Base-by-base conservation (phyloP, 2,113 vertebrate species). In the Larimichthys crocea region DNA sequence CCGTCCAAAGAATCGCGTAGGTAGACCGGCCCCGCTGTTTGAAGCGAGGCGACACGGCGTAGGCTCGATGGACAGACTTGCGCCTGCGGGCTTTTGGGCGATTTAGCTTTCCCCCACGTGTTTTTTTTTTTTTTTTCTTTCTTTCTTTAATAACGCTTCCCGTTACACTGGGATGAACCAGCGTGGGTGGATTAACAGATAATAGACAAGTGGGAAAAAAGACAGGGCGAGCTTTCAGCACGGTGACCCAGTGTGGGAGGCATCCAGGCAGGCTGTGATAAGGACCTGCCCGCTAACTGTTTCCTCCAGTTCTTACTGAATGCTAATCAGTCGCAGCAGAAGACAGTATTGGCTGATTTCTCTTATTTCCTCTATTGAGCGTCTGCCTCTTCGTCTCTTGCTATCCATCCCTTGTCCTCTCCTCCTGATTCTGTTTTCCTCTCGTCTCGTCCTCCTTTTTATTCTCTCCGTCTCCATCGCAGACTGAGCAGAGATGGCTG, bases 211-310 rank as follows among this genome's bases (percentile, higher is more conserved):
- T 72, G 73, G 83, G 64, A 83, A 65, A 64, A 22, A 70, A 90
- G 79, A 84, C 80, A 82, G 31, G 5, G 82, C 17, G 74, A 87
- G 88, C 84, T 84, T 88, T 89, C 76, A 89, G 83, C 73, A 4
- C 16, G 53, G 70, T 90, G 92, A 93, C 90, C 91, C 90, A 76
- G 86, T 89, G 91, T 94, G 89, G 92, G 93, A 91, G 92, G 89
- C 80, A 66, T 70, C 80, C 82, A 82, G 82, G 86, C 89, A 71
- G 80, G 10, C 88, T 89, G 73, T 88, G 88, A 89, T 91, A 82
- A 90, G 84, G 78, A 79, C 84, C 84, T 61, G 84, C 80, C 90
- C 71, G 79, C 83, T 76, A 83, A 91, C 88, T 61, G 80, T 82
- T 91, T 87, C 85, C 85, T 88, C 68, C 63, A 53, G 60, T 85